Conservation (phyloP, 2,888 invertebrate species). For the Tanytarsus gracilentus region DNA sequence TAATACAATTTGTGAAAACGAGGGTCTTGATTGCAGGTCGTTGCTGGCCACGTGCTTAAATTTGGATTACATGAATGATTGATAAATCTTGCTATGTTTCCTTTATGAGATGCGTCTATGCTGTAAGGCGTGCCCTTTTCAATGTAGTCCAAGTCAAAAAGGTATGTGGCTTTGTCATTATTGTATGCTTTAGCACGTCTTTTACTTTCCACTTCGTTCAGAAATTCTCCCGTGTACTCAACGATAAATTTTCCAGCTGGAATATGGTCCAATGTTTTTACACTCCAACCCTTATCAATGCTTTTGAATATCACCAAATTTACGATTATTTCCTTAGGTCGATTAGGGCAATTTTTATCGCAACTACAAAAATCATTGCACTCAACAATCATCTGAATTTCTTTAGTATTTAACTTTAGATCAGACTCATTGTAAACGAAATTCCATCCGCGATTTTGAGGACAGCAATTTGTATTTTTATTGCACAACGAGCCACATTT, state of each 20-base stretch:
- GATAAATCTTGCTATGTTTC: constrained; percentile 93
- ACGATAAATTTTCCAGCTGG: constrained; percentile 77
- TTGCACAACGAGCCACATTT: neutral
- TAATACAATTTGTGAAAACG: constrained; percentile 70
- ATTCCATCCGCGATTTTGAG: neutral
- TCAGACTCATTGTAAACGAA: neutral
- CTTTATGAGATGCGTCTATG: constrained; percentile 93
- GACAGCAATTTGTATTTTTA: neutral
- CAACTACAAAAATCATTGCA: constrained; percentile 48
- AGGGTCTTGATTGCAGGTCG: constrained; percentile 61
- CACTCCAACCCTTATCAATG: constrained; percentile 93
- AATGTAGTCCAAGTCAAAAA: constrained; percentile 5
- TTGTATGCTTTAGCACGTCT: constrained; percentile 81
- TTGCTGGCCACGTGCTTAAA: constrained; percentile 94
- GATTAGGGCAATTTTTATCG: constrained; percentile 92
- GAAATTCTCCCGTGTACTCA: constrained; percentile 97
- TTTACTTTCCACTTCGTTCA: constrained; percentile 82
- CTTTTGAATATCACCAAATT: constrained; percentile 59
- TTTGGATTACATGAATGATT: constrained; percentile 99
- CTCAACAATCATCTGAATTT: neutral
- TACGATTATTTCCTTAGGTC: constrained; percentile 46
- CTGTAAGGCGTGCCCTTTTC: neutral
- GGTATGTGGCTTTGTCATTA: constrained; percentile 52
- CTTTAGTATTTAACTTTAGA: neutral
- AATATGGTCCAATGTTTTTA: constrained; percentile 48